A percentile compares a stretch with the other conserved stretches of the same genome.
phyloP scores from a whole-genome alignment of 2,113 vertebrate genomes.

The Recurvirostra avosetta region DNA sequence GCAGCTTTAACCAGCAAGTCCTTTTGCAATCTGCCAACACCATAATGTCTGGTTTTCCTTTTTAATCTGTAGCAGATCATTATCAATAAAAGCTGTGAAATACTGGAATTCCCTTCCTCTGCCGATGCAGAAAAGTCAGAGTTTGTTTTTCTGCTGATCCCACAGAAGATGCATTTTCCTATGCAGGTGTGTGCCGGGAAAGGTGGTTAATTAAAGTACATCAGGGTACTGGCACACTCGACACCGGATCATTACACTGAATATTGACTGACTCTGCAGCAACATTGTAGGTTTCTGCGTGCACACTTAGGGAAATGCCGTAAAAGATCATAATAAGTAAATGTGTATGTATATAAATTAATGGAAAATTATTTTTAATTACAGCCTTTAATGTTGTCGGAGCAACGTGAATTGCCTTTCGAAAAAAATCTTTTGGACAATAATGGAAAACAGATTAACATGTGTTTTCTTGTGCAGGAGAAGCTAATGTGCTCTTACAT shows the following conservation, averaged over 20 bases:
- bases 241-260: not conserved
- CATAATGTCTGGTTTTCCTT: slow-evolving; percentile 34
- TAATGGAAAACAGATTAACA: slow-evolving; percentile 44
- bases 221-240: not conserved
- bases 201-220: not conserved
- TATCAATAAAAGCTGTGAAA: slow-evolving; percentile 59
- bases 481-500: not conserved
- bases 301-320: not conserved
- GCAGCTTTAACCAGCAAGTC: slow-evolving; percentile 59
- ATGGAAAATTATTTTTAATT: slow-evolving; percentile 36
- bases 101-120: slow-evolving; percentile 20
- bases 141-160: not conserved
- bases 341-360: slow-evolving; percentile 1
- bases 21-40: slow-evolving; percentile 63
- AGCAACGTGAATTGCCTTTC: not conserved
- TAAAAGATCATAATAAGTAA: not conserved
- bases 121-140: not conserved
- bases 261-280: not conserved
- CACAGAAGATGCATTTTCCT: not conserved
- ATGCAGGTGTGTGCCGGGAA: not conserved
- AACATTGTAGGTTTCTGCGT: not conserved
- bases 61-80: slow-evolving; percentile 55
- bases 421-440: slow-evolving; percentile 22
- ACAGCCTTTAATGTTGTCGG: not conserved
- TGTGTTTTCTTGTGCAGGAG: slow-evolving; percentile 11